Percentiles rank a stretch among this genome's conserved stretches.
These are phyloP conservation scores for Sminthurides aquaticus DNA, from an alignment of 2,888 invertebrate species.

Conservation along the genomic window DNA sequence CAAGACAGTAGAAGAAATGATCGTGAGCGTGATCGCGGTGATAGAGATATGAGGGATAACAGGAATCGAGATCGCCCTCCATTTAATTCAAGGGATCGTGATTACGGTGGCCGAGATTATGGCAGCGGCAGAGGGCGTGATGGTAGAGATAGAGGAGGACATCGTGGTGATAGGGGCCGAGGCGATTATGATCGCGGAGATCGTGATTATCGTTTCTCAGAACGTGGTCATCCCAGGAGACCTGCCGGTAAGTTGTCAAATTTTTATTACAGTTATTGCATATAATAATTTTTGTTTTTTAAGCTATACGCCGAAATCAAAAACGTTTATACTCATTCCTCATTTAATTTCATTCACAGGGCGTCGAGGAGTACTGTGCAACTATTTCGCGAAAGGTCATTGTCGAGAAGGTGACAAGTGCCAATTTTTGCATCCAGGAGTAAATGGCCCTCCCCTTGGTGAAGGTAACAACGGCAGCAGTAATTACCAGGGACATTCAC, in stretches of 20 bases:
- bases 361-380: constrained; percentile 52
- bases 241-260: not conserved
- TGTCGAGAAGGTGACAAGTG: constrained; percentile 77
- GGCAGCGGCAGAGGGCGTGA: constrained; percentile 20
- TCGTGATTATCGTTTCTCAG: constrained; percentile 1
- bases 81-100: constrained; percentile 6
- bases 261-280: too few relatives aligned
- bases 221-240: constrained; percentile 10
- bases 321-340: too few relatives aligned
- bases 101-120: constrained; percentile 23
- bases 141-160: constrained; percentile 18
- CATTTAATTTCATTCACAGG: too few relatives aligned
- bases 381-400: constrained; percentile 70
- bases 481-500: not conserved
- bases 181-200: constrained; percentile 10
- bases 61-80: too few relatives aligned
- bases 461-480: not conserved
- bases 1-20: constrained; percentile 7
- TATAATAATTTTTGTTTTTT: too few relatives aligned
- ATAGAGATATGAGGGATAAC: not conserved
- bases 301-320: too few relatives aligned
- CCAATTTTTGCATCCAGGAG: constrained; percentile 70
- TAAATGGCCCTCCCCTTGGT: constrained; percentile 53
- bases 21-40: not conserved
- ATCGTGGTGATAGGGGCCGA: constrained; percentile 5